Evolutionary conservation across 37 sponge, comb jelly and placozoan species (phyloP), one percentile per base, ranked within the genome.

Genomic region (Amphimedon queenslandica): DNA sequence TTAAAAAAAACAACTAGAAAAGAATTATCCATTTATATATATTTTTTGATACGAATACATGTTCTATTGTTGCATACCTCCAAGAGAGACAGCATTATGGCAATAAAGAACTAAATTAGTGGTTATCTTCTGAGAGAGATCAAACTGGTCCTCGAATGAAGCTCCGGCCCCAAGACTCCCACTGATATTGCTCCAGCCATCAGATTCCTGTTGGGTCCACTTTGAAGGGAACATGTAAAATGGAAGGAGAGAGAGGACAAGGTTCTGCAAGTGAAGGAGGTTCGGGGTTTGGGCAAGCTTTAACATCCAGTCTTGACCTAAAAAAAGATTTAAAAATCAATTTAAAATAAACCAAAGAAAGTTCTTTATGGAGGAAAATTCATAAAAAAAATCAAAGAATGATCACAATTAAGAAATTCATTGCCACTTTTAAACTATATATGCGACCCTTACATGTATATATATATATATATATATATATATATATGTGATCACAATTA

Each of bases 31-130:
- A n/a, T n/a, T n/a, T n/a, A n/a, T n/a, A n/a, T n/a, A n/a, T n/a
- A n/a, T n/a, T n/a, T n/a, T n/a, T n/a, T n/a, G n/a, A n/a, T n/a
- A 25, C 27, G 21, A 6, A 6, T 60, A 60, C 61, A 60, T 60
- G 27, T 47, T 57, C 27, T 67, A 55, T 0, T 56, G 56, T 1
- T 53, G n/a, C n/a, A 40, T 58, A 74, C 93, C 84, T 73, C 82
- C 84, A 35, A 63, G 73, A 3, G 93, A 79, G 80, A 90, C 83
- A 73, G 82, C 77, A 69, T 55, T 72, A 0, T 80, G 42, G 58
- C 92, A 90, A 70, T 90, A 93, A 41, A 53, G 34, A 8, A 86
- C 76, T 13, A 93, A 47, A 61, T 86, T 90, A 20, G 80, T 55
- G 67, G 80, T 63, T 56, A 90, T 75, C 55, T 86, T 63, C 35